Percentiles rank a stretch among this genome's conserved stretches.
phyloP scores from a whole-genome alignment of 2,888 invertebrate genomes.

The Megamerina dolium region DNA sequence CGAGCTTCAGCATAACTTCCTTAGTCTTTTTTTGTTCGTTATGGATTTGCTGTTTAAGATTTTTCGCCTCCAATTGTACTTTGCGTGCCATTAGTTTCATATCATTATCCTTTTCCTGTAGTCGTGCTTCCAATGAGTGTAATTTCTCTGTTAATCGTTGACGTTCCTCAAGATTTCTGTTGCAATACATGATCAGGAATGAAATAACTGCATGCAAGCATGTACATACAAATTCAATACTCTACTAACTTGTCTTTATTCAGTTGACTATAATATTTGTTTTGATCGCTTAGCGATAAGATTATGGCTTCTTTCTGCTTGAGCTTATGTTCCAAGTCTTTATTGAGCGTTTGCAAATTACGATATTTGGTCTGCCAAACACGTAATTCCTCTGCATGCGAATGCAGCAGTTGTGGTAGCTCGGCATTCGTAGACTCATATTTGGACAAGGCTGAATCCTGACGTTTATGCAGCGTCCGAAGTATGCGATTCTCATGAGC shows the following conservation, averaged over 20 bases:
- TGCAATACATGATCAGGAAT: constrained; percentile 1
- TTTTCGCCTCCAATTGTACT: constrained; percentile 67
- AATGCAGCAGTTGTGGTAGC: constrained; percentile 63
- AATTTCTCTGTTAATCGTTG: constrained; percentile 65
- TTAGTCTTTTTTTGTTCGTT: constrained; percentile 64
- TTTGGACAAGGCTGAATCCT: constrained; percentile 70
- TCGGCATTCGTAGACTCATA: constrained; percentile 73
- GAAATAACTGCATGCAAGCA: not conserved
- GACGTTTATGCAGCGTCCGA: constrained; percentile 71
- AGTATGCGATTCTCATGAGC: constrained; percentile 69
- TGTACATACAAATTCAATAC: not conserved
- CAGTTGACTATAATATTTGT: constrained; percentile 63
- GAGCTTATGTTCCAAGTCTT: constrained; percentile 58
- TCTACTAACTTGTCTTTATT: constrained; percentile 62
- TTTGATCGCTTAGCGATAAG: constrained; percentile 60
- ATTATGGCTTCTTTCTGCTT: constrained; percentile 67
- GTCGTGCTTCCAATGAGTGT: constrained; percentile 52
- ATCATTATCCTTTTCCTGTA: constrained; percentile 59
- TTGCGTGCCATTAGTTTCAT: constrained; percentile 63
- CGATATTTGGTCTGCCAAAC: constrained; percentile 65
- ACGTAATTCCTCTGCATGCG: constrained; percentile 72
- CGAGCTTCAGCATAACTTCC: constrained; percentile 62
- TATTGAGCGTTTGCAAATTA: constrained; percentile 58
- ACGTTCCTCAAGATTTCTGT: constrained; percentile 63
- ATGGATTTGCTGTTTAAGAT: constrained; percentile 64